Percentiles rank a stretch among this genome's conserved stretches.
Conservation (phyloP, 2,888 invertebrate species). For the Salticus scenicus region DNA sequence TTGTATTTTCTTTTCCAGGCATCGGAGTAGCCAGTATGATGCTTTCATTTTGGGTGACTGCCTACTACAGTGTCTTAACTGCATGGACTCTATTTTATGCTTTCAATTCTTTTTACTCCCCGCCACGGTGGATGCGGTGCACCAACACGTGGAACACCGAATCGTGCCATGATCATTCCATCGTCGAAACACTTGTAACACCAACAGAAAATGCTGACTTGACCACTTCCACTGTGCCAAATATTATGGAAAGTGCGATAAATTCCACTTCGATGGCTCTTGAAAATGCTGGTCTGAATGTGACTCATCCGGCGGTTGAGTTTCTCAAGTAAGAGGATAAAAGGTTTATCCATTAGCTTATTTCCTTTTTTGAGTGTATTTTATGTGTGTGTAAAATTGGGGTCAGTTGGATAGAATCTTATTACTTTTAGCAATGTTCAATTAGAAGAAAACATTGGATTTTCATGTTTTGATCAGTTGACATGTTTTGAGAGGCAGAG, state of each 20-base stretch:
- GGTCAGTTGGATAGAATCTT: too few relatives aligned
- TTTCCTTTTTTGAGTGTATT: too few relatives aligned
- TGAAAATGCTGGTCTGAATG: not conserved
- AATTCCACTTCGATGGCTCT: too few relatives aligned
- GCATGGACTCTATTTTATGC: constrained; percentile 95
- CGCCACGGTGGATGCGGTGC: constrained; percentile 93
- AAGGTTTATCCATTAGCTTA: too few relatives aligned
- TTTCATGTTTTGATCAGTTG: too few relatives aligned
- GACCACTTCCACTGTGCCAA: too few relatives aligned
- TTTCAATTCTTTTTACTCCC: constrained; percentile 89
- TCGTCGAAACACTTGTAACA: not conserved
- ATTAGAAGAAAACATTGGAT: too few relatives aligned
- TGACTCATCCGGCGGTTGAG: constrained; percentile 50
- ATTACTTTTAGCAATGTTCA: too few relatives aligned
- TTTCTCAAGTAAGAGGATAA: constrained; percentile 51
- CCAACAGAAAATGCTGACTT: not conserved
- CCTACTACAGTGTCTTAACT: constrained; percentile 96
- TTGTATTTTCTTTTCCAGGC: too few relatives aligned
- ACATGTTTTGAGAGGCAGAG: too few relatives aligned
- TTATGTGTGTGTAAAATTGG: too few relatives aligned
- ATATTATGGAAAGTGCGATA: too few relatives aligned
- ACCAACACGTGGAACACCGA: constrained; percentile 89
- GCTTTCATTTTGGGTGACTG: constrained; percentile 95
- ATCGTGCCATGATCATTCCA: constrained; percentile 83
- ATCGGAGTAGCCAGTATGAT: constrained; percentile 94